Conservation (phyloP, 2,113 vertebrate species). For the Paradoxurus hermaphroditus region DNA sequence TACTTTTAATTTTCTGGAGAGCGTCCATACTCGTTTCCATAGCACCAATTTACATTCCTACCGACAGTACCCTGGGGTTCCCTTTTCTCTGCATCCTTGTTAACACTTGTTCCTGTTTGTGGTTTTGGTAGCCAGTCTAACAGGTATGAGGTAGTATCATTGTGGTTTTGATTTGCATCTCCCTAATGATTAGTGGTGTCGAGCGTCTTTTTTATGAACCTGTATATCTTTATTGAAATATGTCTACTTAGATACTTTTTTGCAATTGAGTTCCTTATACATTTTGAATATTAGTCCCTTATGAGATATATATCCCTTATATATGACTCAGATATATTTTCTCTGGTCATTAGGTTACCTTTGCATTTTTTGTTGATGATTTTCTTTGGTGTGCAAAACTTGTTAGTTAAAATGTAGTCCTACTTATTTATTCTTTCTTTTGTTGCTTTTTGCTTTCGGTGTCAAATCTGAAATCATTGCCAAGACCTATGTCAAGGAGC, state of each 20-base stretch:
- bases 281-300: neutral
- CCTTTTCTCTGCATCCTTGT: neutral
- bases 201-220: neutral
- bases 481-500: neutral
- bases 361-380: neutral
- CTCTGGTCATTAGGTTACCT: neutral
- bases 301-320: no score
- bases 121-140: neutral
- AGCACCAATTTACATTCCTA: neutral
- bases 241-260: neutral
- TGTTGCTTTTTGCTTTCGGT: neutral
- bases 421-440: neutral
- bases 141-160: neutral
- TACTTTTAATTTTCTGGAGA: neutral
- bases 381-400: neutral
- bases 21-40: neutral
- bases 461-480: neutral
- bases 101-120: neutral
- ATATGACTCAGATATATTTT: neutral
- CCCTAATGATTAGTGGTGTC: neutral
- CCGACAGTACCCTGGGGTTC: neutral
- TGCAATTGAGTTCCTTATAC: neutral
- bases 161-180: neutral
- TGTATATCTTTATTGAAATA: neutral
- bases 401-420: neutral